These are phyloP conservation scores for Riptortus pedestris DNA, from an alignment of 1,140 invertebrate species.

Conservation along the genomic window DNA sequence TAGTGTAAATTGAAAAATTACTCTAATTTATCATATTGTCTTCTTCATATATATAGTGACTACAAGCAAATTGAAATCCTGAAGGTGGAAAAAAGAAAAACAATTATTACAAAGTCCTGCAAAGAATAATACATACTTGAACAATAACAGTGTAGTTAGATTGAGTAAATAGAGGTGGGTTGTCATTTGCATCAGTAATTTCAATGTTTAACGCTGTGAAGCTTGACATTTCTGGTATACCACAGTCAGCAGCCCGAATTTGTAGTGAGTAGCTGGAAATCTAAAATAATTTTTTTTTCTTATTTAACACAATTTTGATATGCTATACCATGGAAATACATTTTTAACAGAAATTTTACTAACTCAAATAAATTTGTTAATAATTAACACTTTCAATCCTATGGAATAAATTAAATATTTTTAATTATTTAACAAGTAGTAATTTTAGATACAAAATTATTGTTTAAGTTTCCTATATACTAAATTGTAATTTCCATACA, in stretches of 20 bases:
- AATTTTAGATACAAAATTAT: too few relatives aligned
- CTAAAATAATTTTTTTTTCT: slow-evolving; percentile 37
- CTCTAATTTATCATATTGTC: too few relatives aligned
- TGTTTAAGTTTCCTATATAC: too few relatives aligned
- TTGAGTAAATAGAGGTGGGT: slow-evolving; percentile 66
- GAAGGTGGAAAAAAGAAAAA: too few relatives aligned
- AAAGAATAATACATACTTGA: slow-evolving; percentile 38
- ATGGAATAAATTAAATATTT: too few relatives aligned
- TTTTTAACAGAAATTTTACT: background rate
- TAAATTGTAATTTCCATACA: too few relatives aligned
- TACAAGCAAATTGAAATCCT: too few relatives aligned
- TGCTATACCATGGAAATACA: background rate
- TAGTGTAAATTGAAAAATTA: too few relatives aligned
- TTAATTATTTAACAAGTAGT: too few relatives aligned
- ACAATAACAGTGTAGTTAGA: slow-evolving; percentile 70
- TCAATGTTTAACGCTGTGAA: slow-evolving; percentile 68
- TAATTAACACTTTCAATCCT: background rate
- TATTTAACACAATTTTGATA: too few relatives aligned
- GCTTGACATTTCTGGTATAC: slow-evolving; percentile 59
- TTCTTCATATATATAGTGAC: too few relatives aligned
- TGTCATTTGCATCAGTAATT: slow-evolving; percentile 81
- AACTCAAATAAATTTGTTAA: background rate
- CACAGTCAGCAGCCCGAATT: slow-evolving; percentile 68
- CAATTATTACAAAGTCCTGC: too few relatives aligned
- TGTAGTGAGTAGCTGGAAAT: slow-evolving; percentile 63